phyloP scores from a whole-genome alignment of 2,113 vertebrate genomes.

The Rhagologus leucostigma region DNA sequence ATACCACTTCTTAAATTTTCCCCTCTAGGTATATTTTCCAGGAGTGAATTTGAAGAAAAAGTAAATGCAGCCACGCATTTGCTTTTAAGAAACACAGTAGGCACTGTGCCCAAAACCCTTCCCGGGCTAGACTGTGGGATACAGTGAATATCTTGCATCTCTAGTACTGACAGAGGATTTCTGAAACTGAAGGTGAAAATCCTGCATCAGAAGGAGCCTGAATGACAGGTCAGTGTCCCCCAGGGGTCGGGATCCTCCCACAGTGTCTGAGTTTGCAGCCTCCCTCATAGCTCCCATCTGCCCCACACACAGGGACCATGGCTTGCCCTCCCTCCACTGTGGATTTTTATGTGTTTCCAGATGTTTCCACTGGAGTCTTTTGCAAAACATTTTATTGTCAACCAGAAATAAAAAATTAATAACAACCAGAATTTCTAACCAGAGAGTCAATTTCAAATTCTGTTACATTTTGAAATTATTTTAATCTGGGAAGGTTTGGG shows the following conservation, averaged over 20 bases:
- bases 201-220: not conserved
- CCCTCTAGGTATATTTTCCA: constrained; percentile 32
- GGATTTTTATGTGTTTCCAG: constrained; percentile 17
- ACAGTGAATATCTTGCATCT: not conserved
- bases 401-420: constrained; percentile 51
- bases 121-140: not conserved
- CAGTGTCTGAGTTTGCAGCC: not conserved
- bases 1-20: constrained; percentile 37
- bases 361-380: not conserved
- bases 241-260: not conserved
- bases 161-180: not conserved
- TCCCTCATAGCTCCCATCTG: not conserved
- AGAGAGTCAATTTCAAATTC: constrained; percentile 55
- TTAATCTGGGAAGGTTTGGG: constrained; percentile 46
- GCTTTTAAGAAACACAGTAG: not conserved
- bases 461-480: constrained; percentile 58
- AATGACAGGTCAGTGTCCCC: not conserved
- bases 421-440: constrained; percentile 60
- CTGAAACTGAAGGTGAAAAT: not conserved
- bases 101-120: not conserved
- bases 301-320: not conserved
- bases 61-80: not conserved
- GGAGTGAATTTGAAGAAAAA: not conserved
- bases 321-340: not conserved
- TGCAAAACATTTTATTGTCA: not conserved